Evolutionary conservation across 64 coral and sea anemone species (phyloP), one percentile per base, ranked within the genome.

Genomic region (Montipora cactus): DNA sequence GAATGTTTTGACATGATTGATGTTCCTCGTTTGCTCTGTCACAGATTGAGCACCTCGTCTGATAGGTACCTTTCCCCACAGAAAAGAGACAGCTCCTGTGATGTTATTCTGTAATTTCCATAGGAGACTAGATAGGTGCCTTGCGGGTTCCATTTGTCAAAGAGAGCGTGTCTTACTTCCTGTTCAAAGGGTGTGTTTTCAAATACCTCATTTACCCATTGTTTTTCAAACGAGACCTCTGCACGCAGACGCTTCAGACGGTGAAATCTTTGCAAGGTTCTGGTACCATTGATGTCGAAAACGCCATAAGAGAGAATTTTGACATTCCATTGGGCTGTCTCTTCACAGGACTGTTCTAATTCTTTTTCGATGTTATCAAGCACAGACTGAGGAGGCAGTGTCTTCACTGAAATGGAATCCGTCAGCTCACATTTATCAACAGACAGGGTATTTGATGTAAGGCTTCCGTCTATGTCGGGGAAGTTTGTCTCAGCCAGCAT

Each of bases 1-100:
- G 71, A 74, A 19, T 74, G 19, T 74, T 74, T 25, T 22, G 21
- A 74, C 71, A 74, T 7, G 71, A 21, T 74, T 74, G 71, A 22
- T 74, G 71, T 74, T 74, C 71, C 19, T 74, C 28, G 71, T 74
- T 74, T 74, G 71, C 71, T 22, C 71, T 74, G 19, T 74, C 71
- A 22, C 71, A 74, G 18, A 67, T 71, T 58, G 12, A 86, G 18
- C 7, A 68, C 62, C 22, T 86, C 59, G 59, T 86, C 59, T 28
- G 82, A 86, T 7, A 86, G 61, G 67, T 86, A 86, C 23, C 82
- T 86, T 62, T 70, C 82, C 13, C 82, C 79, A 59, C 79, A 49
- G 1, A 81, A 49, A 48, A 81, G 57, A 15, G 64, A 86, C 14
- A 68, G 18, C 58, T 86, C 82, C 62, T 86, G 82, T 67, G 20